These are phyloP conservation scores for Leptinotarsa haldemani DNA, from an alignment of 2,888 invertebrate species.

Conservation along the genomic window DNA sequence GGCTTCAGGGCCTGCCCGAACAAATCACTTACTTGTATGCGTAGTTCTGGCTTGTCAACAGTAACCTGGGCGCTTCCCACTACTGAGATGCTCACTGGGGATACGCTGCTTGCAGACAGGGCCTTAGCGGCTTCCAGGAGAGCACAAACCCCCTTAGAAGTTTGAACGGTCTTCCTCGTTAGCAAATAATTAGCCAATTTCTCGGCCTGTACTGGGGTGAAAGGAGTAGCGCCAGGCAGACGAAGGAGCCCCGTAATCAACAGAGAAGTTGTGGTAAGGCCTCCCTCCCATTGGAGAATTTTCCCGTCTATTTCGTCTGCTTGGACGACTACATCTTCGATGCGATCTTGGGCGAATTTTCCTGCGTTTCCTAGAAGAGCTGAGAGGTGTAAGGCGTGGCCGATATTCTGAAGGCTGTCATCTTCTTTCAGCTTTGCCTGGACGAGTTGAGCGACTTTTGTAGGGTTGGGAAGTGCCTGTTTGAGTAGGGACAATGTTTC, in stretches of 20 bases:
- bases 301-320: constrained; percentile 93
- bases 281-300: constrained; percentile 92
- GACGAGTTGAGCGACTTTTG: constrained; percentile 78
- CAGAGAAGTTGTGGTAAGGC: constrained; percentile 80
- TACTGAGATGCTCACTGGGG: constrained; percentile 87
- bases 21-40: constrained; percentile 78
- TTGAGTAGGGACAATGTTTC: constrained; percentile 77
- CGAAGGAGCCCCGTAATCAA: constrained; percentile 69
- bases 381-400: constrained; percentile 87
- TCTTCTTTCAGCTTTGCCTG: constrained; percentile 86
- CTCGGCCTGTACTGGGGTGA: constrained; percentile 82
- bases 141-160: constrained; percentile 83
- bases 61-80: constrained; percentile 84
- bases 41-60: constrained; percentile 73
- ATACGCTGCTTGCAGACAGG: constrained; percentile 66
- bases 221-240: constrained; percentile 73
- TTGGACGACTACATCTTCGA: constrained; percentile 93
- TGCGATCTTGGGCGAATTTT: constrained; percentile 76
- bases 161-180: constrained; percentile 88
- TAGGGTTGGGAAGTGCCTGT: constrained; percentile 72
- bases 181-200: constrained; percentile 88
- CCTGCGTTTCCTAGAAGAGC: constrained; percentile 76
- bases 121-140: constrained; percentile 82
- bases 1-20: constrained; percentile 79
- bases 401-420: constrained; percentile 80